These are phyloP conservation scores for Ctenopoma multispine DNA, from an alignment of 2,797 vertebrate genomes.

Conservation along the genomic window DNA sequence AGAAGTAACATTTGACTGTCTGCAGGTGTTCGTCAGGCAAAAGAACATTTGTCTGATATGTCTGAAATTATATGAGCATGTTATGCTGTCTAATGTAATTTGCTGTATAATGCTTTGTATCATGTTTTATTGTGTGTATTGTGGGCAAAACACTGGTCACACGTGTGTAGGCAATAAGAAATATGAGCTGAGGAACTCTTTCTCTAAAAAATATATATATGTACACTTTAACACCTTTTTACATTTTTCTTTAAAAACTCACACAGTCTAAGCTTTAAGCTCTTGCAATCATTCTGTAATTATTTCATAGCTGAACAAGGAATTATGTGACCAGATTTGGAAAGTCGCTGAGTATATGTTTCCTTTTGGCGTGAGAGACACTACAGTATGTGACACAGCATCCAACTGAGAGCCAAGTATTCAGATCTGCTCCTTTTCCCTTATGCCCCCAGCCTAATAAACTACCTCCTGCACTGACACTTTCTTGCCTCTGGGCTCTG, in stretches of 20 bases:
- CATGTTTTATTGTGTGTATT: neutral
- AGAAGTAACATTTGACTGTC: no score
- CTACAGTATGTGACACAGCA: slow-evolving; percentile 47
- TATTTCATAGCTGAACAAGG: slow-evolving; percentile 19
- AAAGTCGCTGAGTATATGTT: slow-evolving; percentile 41
- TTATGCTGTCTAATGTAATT: no score
- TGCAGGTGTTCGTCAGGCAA: neutral
- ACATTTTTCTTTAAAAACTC: slow-evolving; percentile 5
- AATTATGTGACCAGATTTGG: slow-evolving; percentile 51
- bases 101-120: neutral
- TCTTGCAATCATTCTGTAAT: neutral
- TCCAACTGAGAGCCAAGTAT: slow-evolving; percentile 56
- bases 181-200: no score
- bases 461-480: slow-evolving; percentile 39
- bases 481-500: slow-evolving; percentile 29
- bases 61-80: no score
- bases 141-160: no score
- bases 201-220: no score
- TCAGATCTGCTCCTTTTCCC: slow-evolving; percentile 55
- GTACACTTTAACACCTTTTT: no score
- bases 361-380: slow-evolving; percentile 42
- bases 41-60: neutral
- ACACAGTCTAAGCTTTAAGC: neutral
- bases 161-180: no score
- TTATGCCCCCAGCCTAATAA: slow-evolving; percentile 25